phyloP scores from a whole-genome alignment of 2,797 vertebrate genomes.

The Neosilurus hyrtlii region DNA sequence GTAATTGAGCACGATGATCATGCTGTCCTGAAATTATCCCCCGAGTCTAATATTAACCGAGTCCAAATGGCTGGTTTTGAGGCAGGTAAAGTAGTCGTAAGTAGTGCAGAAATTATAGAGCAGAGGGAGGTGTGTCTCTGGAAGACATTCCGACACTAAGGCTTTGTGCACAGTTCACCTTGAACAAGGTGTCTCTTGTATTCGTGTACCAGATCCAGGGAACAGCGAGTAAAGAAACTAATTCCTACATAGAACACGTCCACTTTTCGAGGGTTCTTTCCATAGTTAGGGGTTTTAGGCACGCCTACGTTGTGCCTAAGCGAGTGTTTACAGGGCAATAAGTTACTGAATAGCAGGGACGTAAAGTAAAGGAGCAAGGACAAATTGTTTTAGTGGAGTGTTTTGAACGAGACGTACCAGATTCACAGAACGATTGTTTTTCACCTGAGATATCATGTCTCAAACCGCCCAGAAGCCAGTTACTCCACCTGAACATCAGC shows the following conservation, averaged over 20 bases:
- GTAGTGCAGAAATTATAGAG: constrained; percentile 42
- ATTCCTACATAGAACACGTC: background rate
- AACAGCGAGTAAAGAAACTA: background rate
- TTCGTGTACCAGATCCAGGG: background rate
- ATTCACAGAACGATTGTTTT: background rate
- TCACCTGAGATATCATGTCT: background rate
- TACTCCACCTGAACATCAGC: background rate
- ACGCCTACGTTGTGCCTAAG: background rate
- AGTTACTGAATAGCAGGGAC: background rate
- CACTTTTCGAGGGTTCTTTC: background rate
- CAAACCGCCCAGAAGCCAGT: background rate
- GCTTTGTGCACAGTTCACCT: constrained; percentile 27
- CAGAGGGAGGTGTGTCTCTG: constrained; percentile 31
- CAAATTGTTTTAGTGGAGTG: background rate
- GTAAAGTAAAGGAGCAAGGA: background rate
- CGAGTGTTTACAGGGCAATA: background rate
- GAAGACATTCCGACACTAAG: constrained; percentile 21
- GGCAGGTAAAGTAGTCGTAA: background rate
- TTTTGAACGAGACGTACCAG: background rate
- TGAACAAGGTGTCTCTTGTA: constrained; percentile 31
- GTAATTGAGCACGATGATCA: background rate
- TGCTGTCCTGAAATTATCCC: constrained; percentile 9
- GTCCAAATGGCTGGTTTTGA: constrained; percentile 23
- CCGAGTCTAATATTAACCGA: constrained; percentile 16
- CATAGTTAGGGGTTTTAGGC: background rate